A percentile compares a stretch with the other conserved stretches of the same genome.
Evolutionary conservation across 2,797 vertebrate genomes (phyloP).

Genomic region (Morelia viridis): DNA sequence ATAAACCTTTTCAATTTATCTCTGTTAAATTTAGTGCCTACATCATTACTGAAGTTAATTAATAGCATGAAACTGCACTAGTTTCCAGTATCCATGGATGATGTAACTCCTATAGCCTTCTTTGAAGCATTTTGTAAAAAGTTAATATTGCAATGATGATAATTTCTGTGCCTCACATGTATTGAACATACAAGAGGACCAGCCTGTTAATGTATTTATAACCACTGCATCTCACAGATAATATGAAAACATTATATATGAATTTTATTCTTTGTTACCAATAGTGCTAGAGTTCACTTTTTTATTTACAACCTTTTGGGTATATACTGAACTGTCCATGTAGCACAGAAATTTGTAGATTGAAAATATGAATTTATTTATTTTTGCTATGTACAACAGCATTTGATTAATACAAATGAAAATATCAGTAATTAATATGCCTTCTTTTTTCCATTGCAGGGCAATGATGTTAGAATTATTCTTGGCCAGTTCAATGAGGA

Average conservation of each 20-base stretch:
- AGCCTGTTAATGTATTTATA: neutral
- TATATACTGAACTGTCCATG: neutral
- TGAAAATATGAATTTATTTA: neutral
- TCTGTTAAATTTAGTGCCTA: neutral
- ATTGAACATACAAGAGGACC: neutral
- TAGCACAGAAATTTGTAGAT: neutral
- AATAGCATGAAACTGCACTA: neutral
- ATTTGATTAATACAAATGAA: neutral
- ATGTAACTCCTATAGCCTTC: neutral
- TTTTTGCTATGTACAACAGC: neutral
- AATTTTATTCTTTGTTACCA: neutral
- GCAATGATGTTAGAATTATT: slow-evolving; percentile 97
- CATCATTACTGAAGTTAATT: neutral
- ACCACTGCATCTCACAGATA: neutral
- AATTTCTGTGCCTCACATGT: neutral
- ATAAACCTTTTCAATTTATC: neutral
- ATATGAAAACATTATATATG: neutral
- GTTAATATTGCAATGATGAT: neutral
- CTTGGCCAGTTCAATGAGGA: slow-evolving; percentile 98
- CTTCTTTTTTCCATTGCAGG: slow-evolving; percentile 74
- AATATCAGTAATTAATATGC: accelerated
- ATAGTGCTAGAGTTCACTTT: neutral
- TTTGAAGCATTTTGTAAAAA: neutral
- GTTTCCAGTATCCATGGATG: too few species aligned
- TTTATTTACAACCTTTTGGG: neutral